phyloP scores from a whole-genome alignment of 1,140 invertebrate species.

The Colletes gigas region DNA sequence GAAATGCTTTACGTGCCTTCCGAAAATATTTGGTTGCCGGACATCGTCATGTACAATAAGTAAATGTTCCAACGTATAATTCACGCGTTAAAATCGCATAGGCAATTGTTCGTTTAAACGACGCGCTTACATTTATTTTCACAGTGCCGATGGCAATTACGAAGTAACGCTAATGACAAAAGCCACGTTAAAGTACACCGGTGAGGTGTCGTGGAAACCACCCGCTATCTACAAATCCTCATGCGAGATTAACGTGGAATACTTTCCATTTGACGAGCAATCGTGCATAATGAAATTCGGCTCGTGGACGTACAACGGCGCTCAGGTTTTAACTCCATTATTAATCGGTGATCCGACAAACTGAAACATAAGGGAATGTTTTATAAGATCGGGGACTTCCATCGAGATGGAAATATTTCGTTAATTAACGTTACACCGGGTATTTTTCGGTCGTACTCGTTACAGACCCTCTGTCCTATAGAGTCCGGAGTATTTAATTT shows the following conservation, averaged over 20 bases:
- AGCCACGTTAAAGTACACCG: constrained; percentile 93
- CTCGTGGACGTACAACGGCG: constrained; percentile 96
- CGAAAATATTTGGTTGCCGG: constrained; percentile 95
- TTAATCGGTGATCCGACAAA: background rate
- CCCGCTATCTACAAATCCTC: constrained; percentile 99
- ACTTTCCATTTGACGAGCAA: constrained; percentile 97
- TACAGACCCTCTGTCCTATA: too few relatives aligned
- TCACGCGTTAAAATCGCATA: background rate
- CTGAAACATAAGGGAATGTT: background rate
- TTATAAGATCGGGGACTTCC: too few relatives aligned
- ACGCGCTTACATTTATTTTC: constrained; percentile 45
- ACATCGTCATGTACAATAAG: constrained; percentile 95
- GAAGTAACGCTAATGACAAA: constrained; percentile 99
- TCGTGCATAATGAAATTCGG: constrained; percentile 98
- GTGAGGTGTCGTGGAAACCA: constrained; percentile 97
- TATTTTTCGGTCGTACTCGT: too few relatives aligned
- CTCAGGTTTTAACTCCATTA: constrained; percentile 84
- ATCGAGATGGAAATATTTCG: too few relatives aligned
- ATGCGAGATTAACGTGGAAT: constrained; percentile 97
- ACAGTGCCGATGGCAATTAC: constrained; percentile 97
- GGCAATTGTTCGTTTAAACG: background rate
- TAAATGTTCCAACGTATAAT: constrained; percentile 74
- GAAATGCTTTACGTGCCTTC: constrained; percentile 96
- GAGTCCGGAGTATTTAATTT: too few relatives aligned
- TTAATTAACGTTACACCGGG: too few relatives aligned